phyloP scores from a whole-genome alignment of 2,797 vertebrate species.

The Etheostoma nigrum region DNA sequence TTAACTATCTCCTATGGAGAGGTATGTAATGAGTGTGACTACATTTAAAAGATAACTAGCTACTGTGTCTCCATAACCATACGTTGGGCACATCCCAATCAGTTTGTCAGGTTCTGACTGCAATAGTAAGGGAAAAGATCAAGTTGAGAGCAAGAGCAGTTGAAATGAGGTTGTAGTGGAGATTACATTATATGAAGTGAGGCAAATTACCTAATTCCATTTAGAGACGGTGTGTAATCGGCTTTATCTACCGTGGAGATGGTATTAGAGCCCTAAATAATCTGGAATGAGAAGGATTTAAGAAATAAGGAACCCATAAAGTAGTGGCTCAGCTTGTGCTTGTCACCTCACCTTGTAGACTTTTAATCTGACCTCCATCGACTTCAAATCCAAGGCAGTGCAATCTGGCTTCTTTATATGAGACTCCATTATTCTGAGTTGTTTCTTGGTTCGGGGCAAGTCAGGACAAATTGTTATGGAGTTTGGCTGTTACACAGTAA shows the following conservation, averaged over 20 bases:
- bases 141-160: slow-evolving; percentile 12
- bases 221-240: slow-evolving; percentile 69
- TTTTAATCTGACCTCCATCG: slow-evolving; percentile 46
- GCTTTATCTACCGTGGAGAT: slow-evolving; percentile 70
- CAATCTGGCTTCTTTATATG: slow-evolving; percentile 25
- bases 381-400: slow-evolving; percentile 17
- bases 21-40: not conserved
- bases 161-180: slow-evolving; percentile 37
- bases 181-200: slow-evolving; percentile 62
- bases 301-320: slow-evolving; percentile 38
- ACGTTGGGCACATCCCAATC: not conserved
- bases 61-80: not conserved
- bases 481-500: slow-evolving; percentile 5
- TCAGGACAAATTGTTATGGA: slow-evolving; percentile 38
- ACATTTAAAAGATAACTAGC: not conserved
- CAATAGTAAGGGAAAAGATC: slow-evolving; percentile 14
- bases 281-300: slow-evolving; percentile 61
- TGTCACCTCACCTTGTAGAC: slow-evolving; percentile 33
- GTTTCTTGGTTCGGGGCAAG: slow-evolving; percentile 21
- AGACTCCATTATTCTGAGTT: slow-evolving; percentile 28
- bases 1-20: slow-evolving; percentile 1
- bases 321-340: slow-evolving; percentile 10
- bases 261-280: slow-evolving; percentile 71
- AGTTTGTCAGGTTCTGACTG: not conserved
- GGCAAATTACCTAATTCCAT: slow-evolving; percentile 74